Evolutionary conservation across 37 sponge, comb jelly and placozoan genomes (phyloP), one percentile per base, ranked within the genome.

Genomic region (Mnemiopsis leidyi): DNA sequence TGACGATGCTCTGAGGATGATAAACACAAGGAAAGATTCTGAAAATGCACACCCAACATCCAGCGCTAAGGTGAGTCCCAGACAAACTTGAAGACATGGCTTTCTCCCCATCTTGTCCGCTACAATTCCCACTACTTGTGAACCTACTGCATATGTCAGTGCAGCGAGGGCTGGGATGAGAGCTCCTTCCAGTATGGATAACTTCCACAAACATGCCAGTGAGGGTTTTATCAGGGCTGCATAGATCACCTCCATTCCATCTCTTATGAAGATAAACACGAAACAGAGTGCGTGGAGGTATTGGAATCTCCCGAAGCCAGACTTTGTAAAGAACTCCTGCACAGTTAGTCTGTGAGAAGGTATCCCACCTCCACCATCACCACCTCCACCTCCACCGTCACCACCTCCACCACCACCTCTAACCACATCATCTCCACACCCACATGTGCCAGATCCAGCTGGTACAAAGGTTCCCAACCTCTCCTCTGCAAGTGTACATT

Each of bases 221-320:
- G 75, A 71, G 75, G 75, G 75, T 71, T 71, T 71, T 13, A 71
- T 71, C n/a, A 71, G 75, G 75, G 75, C 75, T 13, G 75, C 75
- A 18, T 71, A 71, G 26, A 71, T 71, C 75, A 71, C 75, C 75
- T 71, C 75, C 26, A 71, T 71, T 23, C 75, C 75, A 71, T 71
- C 75, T 71, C 75, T n/a, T 23, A 71, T 71, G 30, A 71, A 71
- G 75, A 71, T 18, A 24, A 71, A 71, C n/a, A 71, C 75, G 30
- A 71, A 71, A 71, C 75, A 71, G n/a, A 71, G 75, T 5, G 75
- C 75, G 30, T 71, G 75, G n/a, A 71, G 26, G n/a, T 71, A 71
- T 24, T 71, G 75, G 75, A 29, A 71, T 71, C n/a, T n/a, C 20
- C 75, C 75, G 2, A 71, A 29, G 3, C 75, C 75, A 7, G 75